Base-by-base conservation (phyloP, 2,888 invertebrate genomes). In the Phrixothrix hirtus region DNA sequence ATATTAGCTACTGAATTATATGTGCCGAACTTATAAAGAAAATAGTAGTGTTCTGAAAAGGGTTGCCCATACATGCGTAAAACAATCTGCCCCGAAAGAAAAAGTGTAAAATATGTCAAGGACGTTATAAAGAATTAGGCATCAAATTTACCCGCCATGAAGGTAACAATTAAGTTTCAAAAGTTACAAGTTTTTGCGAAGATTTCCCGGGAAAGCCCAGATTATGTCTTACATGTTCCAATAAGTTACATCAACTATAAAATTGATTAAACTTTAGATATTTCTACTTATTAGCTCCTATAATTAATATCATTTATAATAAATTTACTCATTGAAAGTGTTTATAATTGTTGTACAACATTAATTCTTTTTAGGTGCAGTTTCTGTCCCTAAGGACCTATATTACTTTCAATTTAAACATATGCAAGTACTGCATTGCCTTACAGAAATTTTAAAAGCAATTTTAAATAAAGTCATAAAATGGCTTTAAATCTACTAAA, bases 81-180 rank as follows among this genome's bases (percentile, higher is more conserved):
- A 43, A 38, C 54, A 37, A n/a, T 12, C 17, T 10, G 48, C 43
- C 11, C 38, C 54, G 54, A 7, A 27, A 43, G 9, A 54, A 54
- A 37, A 48, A 42, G 21, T 14, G 55, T 9, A 55, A 52, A 47
- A 17, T 38, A n/a, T 55, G 51, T 12, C 15, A 31, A 17, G 42
- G 43, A 16, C 52, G 51, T 34, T 55, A 55, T 31, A 12, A 31
- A 27, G 25, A 46, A 21, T 14, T 55, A 10, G 41, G 55, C 7
- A 3, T 11, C 11, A 51, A 32, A 2, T 11, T 41, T 13, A 16
- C 6, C 12, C 30, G 38, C n/a, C 37, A 32, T 26, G 47, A 51
- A 17, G 42, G 50, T 1, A 46, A 47, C 12, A 51, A 41, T 29
- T 52, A 51, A 42, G 42, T 52, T 9, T 10, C 31, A 6, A 41